phyloP scores from a whole-genome alignment of 2,797 vertebrate genomes.

The Xenentodon cancila region DNA sequence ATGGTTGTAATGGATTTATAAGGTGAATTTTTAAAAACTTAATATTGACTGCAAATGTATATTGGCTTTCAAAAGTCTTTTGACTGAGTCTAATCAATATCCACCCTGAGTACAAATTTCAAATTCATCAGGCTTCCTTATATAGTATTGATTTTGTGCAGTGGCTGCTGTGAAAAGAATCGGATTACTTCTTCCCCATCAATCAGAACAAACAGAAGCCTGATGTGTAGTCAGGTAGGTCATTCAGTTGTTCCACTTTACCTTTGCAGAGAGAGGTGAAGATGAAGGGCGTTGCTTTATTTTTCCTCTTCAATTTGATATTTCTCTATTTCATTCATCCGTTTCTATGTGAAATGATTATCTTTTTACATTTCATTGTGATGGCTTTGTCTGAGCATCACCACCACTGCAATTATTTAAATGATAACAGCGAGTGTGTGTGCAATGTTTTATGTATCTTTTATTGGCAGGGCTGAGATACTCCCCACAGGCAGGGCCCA shows the following conservation, averaged over 20 bases:
- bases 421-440: slow-evolving; percentile 31
- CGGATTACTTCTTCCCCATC: slow-evolving; percentile 62
- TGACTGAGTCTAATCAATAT: slow-evolving; percentile 80
- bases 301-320: not conserved
- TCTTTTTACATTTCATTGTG: not conserved
- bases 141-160: slow-evolving; percentile 83
- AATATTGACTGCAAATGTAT: slow-evolving; percentile 64
- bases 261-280: slow-evolving; percentile 4
- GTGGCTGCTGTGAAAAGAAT: slow-evolving; percentile 69
- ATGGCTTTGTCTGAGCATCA: slow-evolving; percentile 1
- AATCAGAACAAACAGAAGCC: slow-evolving; percentile 54
- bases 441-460: slow-evolving; percentile 63
- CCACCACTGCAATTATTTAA: slow-evolving; percentile 22
- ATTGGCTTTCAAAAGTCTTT: slow-evolving; percentile 63
- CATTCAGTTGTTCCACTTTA: slow-evolving; percentile 10
- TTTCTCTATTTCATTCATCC: not conserved
- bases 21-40: slow-evolving; percentile 43
- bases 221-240: slow-evolving; percentile 34
- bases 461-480: slow-evolving; percentile 54
- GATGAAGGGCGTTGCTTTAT: not conserved
- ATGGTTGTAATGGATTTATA: slow-evolving; percentile 22
- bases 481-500: slow-evolving; percentile 62
- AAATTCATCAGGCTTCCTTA: slow-evolving; percentile 81
- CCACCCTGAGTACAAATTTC: slow-evolving; percentile 77
- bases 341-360: not conserved